A percentile compares a stretch with the other conserved stretches of the same genome.
phyloP scores from a whole-genome alignment of 2,113 vertebrate species.

The Carlito syrichta region DNA sequence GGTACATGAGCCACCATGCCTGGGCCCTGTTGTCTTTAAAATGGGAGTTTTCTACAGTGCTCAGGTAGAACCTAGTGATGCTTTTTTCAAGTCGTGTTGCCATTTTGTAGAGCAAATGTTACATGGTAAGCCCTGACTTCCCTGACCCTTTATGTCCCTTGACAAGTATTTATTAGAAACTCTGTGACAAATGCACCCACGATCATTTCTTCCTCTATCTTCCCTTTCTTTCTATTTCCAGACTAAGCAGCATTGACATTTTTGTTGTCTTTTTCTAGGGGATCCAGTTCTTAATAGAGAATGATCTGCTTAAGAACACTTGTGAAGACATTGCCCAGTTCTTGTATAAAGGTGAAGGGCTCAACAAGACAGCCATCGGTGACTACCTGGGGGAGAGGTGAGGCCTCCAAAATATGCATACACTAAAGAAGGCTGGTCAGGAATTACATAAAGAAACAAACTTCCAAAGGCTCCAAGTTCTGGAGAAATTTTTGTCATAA shows the following conservation, averaged over 20 bases:
- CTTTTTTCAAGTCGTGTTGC: neutral
- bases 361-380: constrained; percentile 98
- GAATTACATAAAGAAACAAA: neutral
- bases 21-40: no score
- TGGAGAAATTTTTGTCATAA: neutral
- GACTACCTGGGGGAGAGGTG: constrained; percentile 98
- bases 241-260: rapidly evolving
- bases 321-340: constrained; percentile 96
- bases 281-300: constrained; percentile 97
- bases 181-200: no score
- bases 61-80: no score
- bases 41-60: rapidly evolving
- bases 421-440: neutral
- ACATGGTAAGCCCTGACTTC: rapidly evolving
- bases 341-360: constrained; percentile 96
- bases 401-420: rapidly evolving
- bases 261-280: constrained; percentile 83
- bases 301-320: constrained; percentile 94
- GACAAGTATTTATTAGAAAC: no score
- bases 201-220: rapidly evolving
- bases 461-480: rapidly evolving
- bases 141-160: no score
- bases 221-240: neutral
- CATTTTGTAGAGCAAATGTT: rapidly evolving
- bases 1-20: no score